Evolutionary conservation across 2,797 vertebrate species (phyloP).

Genomic region (Zenarchopterus dispar): DNA sequence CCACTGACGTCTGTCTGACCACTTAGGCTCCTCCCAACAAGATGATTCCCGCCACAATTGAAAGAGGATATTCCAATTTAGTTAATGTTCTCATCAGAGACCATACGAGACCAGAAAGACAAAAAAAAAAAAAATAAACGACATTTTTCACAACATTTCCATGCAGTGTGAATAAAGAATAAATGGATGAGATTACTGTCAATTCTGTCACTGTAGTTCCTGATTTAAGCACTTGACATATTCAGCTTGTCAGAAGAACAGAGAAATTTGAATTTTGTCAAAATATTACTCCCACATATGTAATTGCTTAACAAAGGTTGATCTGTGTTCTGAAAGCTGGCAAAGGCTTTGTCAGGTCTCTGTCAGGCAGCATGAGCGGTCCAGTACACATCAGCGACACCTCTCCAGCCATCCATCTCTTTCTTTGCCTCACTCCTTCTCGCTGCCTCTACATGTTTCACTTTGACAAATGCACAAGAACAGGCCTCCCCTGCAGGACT

Average conservation of each 20-base stretch:
- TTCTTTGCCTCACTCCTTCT: slow-evolving; percentile 39
- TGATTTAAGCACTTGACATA: slow-evolving; percentile 40
- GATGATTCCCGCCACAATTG: slow-evolving; percentile 65
- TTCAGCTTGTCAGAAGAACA: slow-evolving; percentile 39
- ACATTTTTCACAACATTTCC: slow-evolving; percentile 3
- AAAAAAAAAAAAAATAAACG: slow-evolving; percentile 6
- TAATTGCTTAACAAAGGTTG: slow-evolving; percentile 47
- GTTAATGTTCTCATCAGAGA: slow-evolving; percentile 45
- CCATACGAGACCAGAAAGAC: slow-evolving; percentile 9
- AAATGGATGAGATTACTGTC: slow-evolving; percentile 1
- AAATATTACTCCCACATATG: slow-evolving; percentile 48
- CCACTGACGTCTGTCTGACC: slow-evolving; percentile 73
- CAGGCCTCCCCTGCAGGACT: slow-evolving; percentile 70
- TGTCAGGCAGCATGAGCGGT: slow-evolving; percentile 61
- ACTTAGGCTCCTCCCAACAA: slow-evolving; percentile 72
- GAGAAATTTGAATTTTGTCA: slow-evolving; percentile 46
- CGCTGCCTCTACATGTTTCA: slow-evolving; percentile 68
- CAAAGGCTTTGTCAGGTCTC: slow-evolving; percentile 56
- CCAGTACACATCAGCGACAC: slow-evolving; percentile 66
- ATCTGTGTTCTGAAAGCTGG: slow-evolving; percentile 49
- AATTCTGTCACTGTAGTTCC: slow-evolving; percentile 24
- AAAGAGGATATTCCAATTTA: slow-evolving; percentile 64
- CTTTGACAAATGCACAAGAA: slow-evolving; percentile 81
- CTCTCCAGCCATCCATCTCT: slow-evolving; percentile 63
- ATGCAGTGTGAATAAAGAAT: slow-evolving; percentile 25